Base-by-base conservation (phyloP, 1,140 invertebrate species). In the Sipha flava region DNA sequence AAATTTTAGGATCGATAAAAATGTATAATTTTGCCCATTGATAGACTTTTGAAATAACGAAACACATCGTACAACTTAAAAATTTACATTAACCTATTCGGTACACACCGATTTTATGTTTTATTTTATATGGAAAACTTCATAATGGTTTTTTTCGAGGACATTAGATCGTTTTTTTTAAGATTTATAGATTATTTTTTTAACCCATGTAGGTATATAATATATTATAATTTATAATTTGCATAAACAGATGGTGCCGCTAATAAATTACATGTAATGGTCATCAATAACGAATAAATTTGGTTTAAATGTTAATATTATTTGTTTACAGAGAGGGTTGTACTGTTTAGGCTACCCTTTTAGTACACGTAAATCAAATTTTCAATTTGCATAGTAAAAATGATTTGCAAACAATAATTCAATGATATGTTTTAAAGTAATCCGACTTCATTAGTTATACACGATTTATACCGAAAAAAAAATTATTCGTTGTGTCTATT, bases 241-340 rank as follows among this genome's bases (percentile, higher is more conserved):
- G 37, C 62, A 64, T 64, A 40, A 64, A 14, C 62, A 64, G 62
- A 64, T 64, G 62, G 62, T 64, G 34, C 37, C 62, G 34, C 31
- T 40, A 64, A 64, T 64, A 64, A 64, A 64, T 64, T 64, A 64
- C 26, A 23, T 34, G n/a, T 26, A 68, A 68, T 23, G 64, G 43
- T 45, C 43, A 47, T 70, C 66, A 70, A 47, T 29, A 70, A 29
- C 66, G 12, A 29, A 70, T 70, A 45, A 70, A 70, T 70, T 29
- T 21, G 7, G 64, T 66, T 43, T 70, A 70, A 68, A 29, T 29
- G 66, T 26, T 14, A 16, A 68, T 68, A 45, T 70, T 29, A 47
- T 70, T 70, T 45, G 66, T 47, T 47, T 47, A 47, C 45, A n/a
- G 14, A 47, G 66, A 70, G 66, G 66, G 66, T 70, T 70, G 40